These are phyloP conservation scores for Artibeus jamaicensis DNA, from an alignment of 2,797 vertebrate species.

Conservation along the genomic window DNA sequence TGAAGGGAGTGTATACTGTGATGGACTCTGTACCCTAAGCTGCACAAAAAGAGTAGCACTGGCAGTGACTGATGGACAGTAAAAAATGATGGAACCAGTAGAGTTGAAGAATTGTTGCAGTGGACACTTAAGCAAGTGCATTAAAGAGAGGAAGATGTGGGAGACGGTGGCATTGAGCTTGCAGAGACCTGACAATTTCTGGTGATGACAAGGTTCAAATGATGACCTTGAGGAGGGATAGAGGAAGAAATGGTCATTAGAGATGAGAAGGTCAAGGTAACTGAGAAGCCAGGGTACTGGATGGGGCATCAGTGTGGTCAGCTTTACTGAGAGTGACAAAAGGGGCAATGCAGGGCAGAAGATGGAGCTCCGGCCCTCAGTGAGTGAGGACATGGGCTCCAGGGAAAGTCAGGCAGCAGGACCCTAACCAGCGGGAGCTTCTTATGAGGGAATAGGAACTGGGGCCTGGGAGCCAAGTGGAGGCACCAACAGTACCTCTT, in stretches of 20 bases:
- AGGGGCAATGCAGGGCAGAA: neutral
- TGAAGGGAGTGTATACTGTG: neutral
- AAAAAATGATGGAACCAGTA: neutral
- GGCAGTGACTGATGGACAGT: neutral
- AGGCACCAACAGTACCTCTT: neutral
- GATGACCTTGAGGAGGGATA: neutral
- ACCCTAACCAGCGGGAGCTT: neutral
- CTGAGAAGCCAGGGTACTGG: neutral
- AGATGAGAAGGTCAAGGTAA: neutral
- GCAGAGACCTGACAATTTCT: neutral
- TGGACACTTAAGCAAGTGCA: neutral
- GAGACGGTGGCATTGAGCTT: neutral
- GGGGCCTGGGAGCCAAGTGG: neutral
- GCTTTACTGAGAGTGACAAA: neutral
- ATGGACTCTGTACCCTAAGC: neutral
- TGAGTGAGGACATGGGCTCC: neutral
- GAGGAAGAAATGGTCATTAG: neutral
- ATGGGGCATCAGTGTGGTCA: neutral
- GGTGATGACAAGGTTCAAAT: neutral
- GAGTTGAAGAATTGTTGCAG: neutral
- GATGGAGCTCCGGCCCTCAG: neutral
- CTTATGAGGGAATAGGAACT: neutral
- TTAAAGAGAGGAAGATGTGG: neutral
- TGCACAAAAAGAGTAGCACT: neutral
- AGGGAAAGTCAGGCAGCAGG: neutral